phyloP scores from a whole-genome alignment of 2,113 vertebrate genomes.

The Dasypus novemcinctus region DNA sequence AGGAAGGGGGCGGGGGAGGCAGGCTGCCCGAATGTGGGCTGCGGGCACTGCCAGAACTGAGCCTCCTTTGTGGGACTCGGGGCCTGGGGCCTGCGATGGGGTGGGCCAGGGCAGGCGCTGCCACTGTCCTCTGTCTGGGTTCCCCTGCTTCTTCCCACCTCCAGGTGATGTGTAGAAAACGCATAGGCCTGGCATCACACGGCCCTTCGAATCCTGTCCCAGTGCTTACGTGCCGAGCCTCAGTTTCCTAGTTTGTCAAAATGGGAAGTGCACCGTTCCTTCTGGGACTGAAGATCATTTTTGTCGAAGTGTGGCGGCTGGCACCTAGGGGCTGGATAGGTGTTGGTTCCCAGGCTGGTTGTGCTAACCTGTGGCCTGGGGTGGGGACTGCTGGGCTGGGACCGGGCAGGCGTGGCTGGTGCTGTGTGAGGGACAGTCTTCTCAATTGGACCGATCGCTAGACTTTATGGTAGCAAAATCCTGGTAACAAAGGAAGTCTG shows the following conservation, averaged over 20 bases:
- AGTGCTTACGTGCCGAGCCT: not conserved
- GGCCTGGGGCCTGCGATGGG: conserved; percentile 44
- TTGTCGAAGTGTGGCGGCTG: not conserved
- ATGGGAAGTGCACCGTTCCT: not conserved
- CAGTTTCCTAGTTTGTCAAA: not conserved
- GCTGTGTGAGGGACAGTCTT: not conserved
- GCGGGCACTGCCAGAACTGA: conserved; percentile 68
- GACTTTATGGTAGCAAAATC: not conserved
- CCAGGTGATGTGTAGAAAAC: not conserved
- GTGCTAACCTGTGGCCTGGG: not conserved
- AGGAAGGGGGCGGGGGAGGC: conserved; percentile 5
- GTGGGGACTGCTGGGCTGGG: not conserved
- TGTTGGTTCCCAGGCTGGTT: not conserved
- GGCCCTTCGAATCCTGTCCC: not conserved
- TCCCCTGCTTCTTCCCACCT: not conserved
- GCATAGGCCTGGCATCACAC: not conserved
- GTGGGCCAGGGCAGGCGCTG: conserved; percentile 6
- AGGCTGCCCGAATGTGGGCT: conserved; percentile 47
- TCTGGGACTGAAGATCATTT: not conserved
- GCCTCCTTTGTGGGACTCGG: conserved; percentile 68
- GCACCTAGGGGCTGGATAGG: not conserved
- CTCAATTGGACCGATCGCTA: not conserved
- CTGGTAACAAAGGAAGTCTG: not conserved
- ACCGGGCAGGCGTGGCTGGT: not conserved
- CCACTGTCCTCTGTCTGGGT: conserved; percentile 19